Evolutionary conservation across 2,113 vertebrate genomes (phyloP).

Genomic region (Malurus alboscapulatus): DNA sequence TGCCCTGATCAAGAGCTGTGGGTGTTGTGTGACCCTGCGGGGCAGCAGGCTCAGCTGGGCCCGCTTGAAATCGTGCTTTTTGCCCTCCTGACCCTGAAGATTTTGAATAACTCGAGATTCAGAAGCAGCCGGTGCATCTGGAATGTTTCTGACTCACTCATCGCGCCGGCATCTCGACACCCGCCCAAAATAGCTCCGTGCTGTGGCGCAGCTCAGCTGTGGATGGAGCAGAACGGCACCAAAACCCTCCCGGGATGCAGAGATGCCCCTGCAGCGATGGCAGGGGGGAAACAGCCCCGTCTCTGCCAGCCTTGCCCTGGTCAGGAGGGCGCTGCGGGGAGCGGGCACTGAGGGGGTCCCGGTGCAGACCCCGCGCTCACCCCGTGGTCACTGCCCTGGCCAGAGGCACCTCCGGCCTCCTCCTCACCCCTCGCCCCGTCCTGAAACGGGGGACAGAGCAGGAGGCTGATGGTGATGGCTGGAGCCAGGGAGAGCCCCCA

Average conservation of each 20-base stretch:
- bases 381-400: rapidly evolving
- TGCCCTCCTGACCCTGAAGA: background rate
- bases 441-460: background rate
- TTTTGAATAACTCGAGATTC: background rate
- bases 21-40: background rate
- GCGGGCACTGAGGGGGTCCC: background rate
- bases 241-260: rapidly evolving
- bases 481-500: rapidly evolving
- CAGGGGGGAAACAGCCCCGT: rapidly evolving
- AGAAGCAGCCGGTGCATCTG: background rate
- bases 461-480: background rate
- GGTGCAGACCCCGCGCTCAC: background rate
- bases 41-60: background rate
- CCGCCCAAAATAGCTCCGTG: constrained; percentile 7
- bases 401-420: background rate
- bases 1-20: background rate
- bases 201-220: rapidly evolving
- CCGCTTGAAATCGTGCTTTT: rapidly evolving
- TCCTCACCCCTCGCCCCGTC: rapidly evolving
- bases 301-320: background rate
- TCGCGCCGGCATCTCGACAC: background rate
- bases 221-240: background rate
- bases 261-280: rapidly evolving
- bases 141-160: constrained; percentile 6
- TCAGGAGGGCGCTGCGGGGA: rapidly evolving